A percentile compares a stretch with the other conserved stretches of the same genome.
These are phyloP conservation scores for Laspeyria flexula DNA, from an alignment of 2,888 invertebrate species.

Conservation along the genomic window DNA sequence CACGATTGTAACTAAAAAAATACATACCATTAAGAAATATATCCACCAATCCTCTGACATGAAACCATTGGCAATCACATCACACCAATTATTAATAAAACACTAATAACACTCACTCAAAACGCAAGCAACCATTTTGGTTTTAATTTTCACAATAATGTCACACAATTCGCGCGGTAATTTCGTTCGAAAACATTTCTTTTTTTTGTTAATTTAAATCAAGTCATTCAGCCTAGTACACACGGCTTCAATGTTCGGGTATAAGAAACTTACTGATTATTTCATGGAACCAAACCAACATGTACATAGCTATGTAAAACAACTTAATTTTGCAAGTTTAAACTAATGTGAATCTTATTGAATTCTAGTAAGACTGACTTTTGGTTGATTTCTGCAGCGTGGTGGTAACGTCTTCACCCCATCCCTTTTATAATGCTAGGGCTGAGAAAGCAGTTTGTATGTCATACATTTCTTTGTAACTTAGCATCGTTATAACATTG, in stretches of 20 bases:
- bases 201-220: slow-evolving; percentile 16
- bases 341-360: slow-evolving; percentile 35
- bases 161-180: slow-evolving; percentile 31
- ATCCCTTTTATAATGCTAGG: slow-evolving; percentile 45
- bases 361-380: slow-evolving; percentile 21
- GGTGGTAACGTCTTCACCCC: slow-evolving; percentile 57
- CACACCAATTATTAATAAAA: slow-evolving; percentile 5
- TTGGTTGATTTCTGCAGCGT: slow-evolving; percentile 25
- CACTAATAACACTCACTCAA: slow-evolving; percentile 9
- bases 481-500: neutral
- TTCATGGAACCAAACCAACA: slow-evolving; percentile 58
- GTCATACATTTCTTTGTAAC: slow-evolving; percentile 1
- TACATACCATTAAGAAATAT: slow-evolving; percentile 35
- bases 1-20: neutral
- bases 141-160: slow-evolving; percentile 5
- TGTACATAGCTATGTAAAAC: slow-evolving; percentile 69
- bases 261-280: slow-evolving; percentile 76
- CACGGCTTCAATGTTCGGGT: slow-evolving; percentile 28
- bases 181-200: slow-evolving; percentile 9
- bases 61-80: slow-evolving; percentile 22
- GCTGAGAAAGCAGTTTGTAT: slow-evolving; percentile 30
- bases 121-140: slow-evolving; percentile 10
- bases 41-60: slow-evolving; percentile 8
- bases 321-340: slow-evolving; percentile 51
- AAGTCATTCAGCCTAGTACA: slow-evolving; percentile 14